Evolutionary conservation across 2,113 vertebrate species (phyloP).

Genomic region (Ictalurus punctatus): DNA sequence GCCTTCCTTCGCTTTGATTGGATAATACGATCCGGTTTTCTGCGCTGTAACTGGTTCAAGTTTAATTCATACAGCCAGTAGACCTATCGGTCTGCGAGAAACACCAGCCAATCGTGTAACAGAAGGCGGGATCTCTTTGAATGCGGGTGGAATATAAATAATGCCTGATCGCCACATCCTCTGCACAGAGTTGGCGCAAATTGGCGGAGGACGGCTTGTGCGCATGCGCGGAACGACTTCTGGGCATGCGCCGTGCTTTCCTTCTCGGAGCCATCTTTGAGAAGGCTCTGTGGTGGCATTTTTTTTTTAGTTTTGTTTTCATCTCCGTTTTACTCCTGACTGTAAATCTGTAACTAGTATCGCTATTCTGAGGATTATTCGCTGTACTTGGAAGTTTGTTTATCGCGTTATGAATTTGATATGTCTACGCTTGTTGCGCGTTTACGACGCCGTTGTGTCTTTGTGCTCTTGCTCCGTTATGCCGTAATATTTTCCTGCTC

Average conservation of each 20-base stretch:
- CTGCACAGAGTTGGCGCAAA: slow-evolving; percentile 54
- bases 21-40: not conserved
- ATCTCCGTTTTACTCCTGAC: not conserved
- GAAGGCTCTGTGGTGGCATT: not conserved
- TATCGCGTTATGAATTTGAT: not conserved
- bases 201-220: slow-evolving; percentile 35
- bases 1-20: not conserved
- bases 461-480: slow-evolving; percentile 36
- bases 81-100: not conserved
- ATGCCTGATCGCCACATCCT: slow-evolving; percentile 32
- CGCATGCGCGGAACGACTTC: slow-evolving; percentile 46
- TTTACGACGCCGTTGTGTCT: not conserved
- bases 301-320: not conserved
- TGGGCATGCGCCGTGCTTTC: slow-evolving; percentile 46
- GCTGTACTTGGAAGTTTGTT: not conserved
- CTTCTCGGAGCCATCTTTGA: slow-evolving; percentile 51
- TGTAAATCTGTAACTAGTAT: not conserved
- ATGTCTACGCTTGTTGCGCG: not conserved
- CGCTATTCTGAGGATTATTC: not conserved
- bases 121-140: not conserved
- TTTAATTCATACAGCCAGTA: not conserved
- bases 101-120: not conserved
- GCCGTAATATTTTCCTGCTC: slow-evolving; percentile 2
- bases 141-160: slow-evolving; percentile 13
- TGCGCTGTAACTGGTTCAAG: not conserved